Base-by-base conservation (phyloP, 2,888 invertebrate genomes). In the Heliconius ismenius region DNA sequence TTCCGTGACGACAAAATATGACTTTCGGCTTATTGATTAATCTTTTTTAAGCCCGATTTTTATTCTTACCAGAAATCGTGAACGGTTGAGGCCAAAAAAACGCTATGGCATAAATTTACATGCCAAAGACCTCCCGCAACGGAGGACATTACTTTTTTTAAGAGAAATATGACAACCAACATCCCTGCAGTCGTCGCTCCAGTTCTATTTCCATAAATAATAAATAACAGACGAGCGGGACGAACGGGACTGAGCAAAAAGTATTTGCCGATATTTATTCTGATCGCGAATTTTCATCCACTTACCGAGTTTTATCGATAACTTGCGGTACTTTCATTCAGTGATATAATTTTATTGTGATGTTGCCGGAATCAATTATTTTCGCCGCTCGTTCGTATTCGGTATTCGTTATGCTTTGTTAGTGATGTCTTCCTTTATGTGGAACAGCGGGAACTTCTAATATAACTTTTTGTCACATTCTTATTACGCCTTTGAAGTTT, bases 201-300 rank as follows among this genome's bases (percentile, higher is more conserved):
- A 90, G 90, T 89, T 91, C 90, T 91, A 93, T 93, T 92, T 93
- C 92, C 92, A 93, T 93, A 92, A 93, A 93, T 93, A 93, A 92
- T 92, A 92, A 92, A 92, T 92, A 92, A 92, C 91, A 67, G 92
- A 91, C 90, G 92, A 86, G 89, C 11, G 58, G 58, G 58, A n/a
- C 58, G 58, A n/a, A 58, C 43, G 43, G 88, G 32, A 88, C 89
- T 86, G 79, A 87, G 89, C 90, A 89, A 88, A 91, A 90, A 91
- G 91, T 91, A 90, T 89, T 90, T 88, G 86, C 81, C 83, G 88
- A 90, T 91, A 90, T 91, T 91, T 92, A 92, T 92, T 92, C 89
- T 87, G 90, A 89, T 87, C 88, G 89, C 88, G 89, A 90, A 90
- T 90, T 91, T 88, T 89, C 87, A 90, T 91, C 91, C 90, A 91